Percentiles rank a stretch among this genome's conserved stretches.
Conservation (phyloP, 1,140 invertebrate species). For the Bombus pascuorum region DNA sequence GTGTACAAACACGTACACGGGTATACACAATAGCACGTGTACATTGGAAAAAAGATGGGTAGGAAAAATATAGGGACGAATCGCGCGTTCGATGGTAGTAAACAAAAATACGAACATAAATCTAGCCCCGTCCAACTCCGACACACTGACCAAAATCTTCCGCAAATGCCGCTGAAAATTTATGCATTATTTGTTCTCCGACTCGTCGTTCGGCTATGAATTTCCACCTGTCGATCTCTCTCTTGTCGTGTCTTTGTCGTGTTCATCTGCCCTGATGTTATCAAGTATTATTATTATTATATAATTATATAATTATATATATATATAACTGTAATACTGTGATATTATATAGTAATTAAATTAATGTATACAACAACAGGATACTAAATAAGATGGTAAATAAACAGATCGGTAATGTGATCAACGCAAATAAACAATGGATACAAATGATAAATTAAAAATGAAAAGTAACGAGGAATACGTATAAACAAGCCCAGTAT, state of each 20-base stretch:
- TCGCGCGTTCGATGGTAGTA: conserved; percentile 1
- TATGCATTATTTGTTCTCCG: conserved; percentile 25
- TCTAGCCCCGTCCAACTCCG: background rate
- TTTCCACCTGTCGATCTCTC: background rate
- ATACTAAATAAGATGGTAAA: background rate
- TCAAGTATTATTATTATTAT: background rate
- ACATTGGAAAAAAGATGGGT: background rate
- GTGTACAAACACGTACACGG: background rate
- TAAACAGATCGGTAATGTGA: background rate
- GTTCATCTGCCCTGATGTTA: too few relatives aligned
- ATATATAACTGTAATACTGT: too few relatives aligned
- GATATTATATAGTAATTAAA: background rate
- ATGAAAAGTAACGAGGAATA: background rate
- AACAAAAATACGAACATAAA: conserved; percentile 49
- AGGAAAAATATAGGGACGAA: conserved; percentile 28
- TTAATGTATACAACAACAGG: background rate
- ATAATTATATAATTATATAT: too few relatives aligned
- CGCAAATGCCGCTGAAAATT: conserved; percentile 16
- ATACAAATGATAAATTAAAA: too few relatives aligned
- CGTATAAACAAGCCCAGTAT: background rate
- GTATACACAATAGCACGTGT: too few relatives aligned
- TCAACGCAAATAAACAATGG: too few relatives aligned
- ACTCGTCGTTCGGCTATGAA: background rate
- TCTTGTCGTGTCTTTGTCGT: too few relatives aligned
- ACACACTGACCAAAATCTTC: conserved; percentile 36